Percentiles rank a stretch among this genome's conserved stretches.
phyloP scores from a whole-genome alignment of 37 sponge, comb jelly and placozoan species.

The Aplysina aerophoba region DNA sequence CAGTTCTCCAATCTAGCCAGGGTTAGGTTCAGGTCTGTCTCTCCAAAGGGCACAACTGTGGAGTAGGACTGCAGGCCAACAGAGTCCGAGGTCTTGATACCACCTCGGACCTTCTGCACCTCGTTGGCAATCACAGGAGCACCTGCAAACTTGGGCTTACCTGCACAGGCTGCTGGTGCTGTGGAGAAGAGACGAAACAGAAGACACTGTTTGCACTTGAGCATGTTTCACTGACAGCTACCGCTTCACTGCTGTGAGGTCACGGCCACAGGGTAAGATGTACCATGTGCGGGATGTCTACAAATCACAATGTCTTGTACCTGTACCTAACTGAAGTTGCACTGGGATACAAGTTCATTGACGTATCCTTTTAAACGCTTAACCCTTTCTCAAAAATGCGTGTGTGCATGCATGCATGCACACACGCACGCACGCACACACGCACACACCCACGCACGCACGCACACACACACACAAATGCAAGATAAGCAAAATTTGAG shows the following conservation, averaged over 20 bases:
- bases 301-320: too few relatives aligned
- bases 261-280: too few relatives aligned
- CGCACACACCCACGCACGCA: constrained; percentile 3
- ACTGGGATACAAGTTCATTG: too few relatives aligned
- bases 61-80: neutral
- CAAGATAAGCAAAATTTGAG: too few relatives aligned
- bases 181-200: neutral
- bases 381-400: neutral
- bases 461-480: neutral
- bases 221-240: too few relatives aligned
- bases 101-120: constrained; percentile 17
- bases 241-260: too few relatives aligned
- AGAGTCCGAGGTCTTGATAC: neutral
- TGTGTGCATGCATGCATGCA: neutral
- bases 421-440: constrained; percentile 12
- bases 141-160: constrained; percentile 44
- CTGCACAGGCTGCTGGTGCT: constrained; percentile 30
- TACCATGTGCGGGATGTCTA: too few relatives aligned
- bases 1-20: constrained; percentile 49
- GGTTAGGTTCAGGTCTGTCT: constrained; percentile 49
- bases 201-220: too few relatives aligned
- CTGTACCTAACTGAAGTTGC: too few relatives aligned
- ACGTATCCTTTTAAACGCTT: too few relatives aligned
- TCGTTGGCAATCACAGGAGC: constrained; percentile 40
- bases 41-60: constrained; percentile 43